Percentiles rank a stretch among this genome's conserved stretches.
Evolutionary conservation across 2,888 invertebrate species (phyloP).

Genomic region (Lithophane socia): DNA sequence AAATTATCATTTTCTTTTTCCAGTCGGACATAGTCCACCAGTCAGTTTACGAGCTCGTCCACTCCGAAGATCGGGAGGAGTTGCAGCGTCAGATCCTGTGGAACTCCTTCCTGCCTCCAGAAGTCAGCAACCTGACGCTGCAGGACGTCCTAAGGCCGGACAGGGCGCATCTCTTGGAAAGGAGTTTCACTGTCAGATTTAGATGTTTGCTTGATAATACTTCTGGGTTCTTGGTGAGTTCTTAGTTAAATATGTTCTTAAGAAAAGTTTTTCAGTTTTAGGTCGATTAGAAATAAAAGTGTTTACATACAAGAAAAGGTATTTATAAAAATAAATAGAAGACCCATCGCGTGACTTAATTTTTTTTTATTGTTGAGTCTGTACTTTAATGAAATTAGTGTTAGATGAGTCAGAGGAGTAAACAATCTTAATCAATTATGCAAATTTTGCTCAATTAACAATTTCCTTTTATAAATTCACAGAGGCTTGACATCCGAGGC

Average conservation of each 20-base stretch:
- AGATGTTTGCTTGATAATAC: constrained; percentile 99
- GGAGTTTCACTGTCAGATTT: constrained; percentile 99
- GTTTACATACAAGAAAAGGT: no score
- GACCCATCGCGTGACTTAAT: background rate
- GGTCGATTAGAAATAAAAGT: background rate
- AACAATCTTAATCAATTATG: background rate
- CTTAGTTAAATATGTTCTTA: background rate
- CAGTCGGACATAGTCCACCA: constrained; percentile 99
- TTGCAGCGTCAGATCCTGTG: constrained; percentile 98
- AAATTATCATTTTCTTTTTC: constrained; percentile 74
- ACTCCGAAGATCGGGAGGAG: constrained; percentile 99
- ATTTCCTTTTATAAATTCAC: constrained; percentile 71
- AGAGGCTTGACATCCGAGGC: constrained; percentile 99
- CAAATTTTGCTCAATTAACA: background rate
- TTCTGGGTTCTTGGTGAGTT: constrained; percentile 98
- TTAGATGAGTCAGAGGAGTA: background rate
- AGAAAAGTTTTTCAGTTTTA: background rate
- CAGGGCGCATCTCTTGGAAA: constrained; percentile 96
- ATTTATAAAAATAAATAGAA: background rate
- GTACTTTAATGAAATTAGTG: constrained; percentile 16
- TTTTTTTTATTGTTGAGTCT: background rate
- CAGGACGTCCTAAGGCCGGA: constrained; percentile 97
- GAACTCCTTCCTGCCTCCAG: constrained; percentile 97
- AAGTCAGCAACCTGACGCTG: constrained; percentile 93
- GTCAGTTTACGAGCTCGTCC: constrained; percentile 99